phyloP scores from a whole-genome alignment of 2,888 invertebrate species.

The Sabatieria punctata region DNA sequence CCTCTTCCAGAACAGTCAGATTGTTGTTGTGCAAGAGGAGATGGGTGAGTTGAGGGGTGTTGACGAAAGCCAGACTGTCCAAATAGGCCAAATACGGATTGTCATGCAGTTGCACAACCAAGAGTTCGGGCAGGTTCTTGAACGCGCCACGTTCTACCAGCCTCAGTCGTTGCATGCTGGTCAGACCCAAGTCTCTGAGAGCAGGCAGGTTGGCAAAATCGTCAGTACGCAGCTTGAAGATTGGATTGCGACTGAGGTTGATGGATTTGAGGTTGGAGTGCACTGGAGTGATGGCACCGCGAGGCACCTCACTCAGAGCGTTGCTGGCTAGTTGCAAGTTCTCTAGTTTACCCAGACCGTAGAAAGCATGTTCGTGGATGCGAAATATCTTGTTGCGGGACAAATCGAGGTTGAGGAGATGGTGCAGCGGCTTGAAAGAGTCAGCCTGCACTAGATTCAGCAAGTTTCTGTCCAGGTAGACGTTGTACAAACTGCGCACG shows the following conservation, averaged over 20 bases:
- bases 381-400: slow-evolving; percentile 22
- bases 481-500: slow-evolving; percentile 4
- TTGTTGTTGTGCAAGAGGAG: slow-evolving; percentile 35
- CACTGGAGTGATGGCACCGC: slow-evolving; percentile 15
- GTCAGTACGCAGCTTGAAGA: slow-evolving; percentile 16
- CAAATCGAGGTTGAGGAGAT: slow-evolving; percentile 6
- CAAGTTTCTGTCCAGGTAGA: slow-evolving; percentile 6
- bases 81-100: slow-evolving; percentile 33
- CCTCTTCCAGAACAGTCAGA: slow-evolving; percentile 29
- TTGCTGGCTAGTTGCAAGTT: slow-evolving; percentile 20
- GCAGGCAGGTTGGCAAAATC: slow-evolving; percentile 22
- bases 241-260: slow-evolving; percentile 19
- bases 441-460: slow-evolving; percentile 5
- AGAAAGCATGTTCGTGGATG: slow-evolving; percentile 34
- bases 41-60: slow-evolving; percentile 28
- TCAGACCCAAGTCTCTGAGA: slow-evolving; percentile 29
- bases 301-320: slow-evolving; percentile 13
- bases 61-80: slow-evolving; percentile 33
- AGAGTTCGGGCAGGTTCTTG: slow-evolving; percentile 30
- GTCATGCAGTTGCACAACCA: slow-evolving; percentile 31
- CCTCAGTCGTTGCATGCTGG: slow-evolving; percentile 30
- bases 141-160: slow-evolving; percentile 34
- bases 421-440: slow-evolving; percentile 3
- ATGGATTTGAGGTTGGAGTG: slow-evolving; percentile 12
- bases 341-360: slow-evolving; percentile 26